phyloP scores from a whole-genome alignment of 2,888 invertebrate species.

The Arrhopalites spinosus region DNA sequence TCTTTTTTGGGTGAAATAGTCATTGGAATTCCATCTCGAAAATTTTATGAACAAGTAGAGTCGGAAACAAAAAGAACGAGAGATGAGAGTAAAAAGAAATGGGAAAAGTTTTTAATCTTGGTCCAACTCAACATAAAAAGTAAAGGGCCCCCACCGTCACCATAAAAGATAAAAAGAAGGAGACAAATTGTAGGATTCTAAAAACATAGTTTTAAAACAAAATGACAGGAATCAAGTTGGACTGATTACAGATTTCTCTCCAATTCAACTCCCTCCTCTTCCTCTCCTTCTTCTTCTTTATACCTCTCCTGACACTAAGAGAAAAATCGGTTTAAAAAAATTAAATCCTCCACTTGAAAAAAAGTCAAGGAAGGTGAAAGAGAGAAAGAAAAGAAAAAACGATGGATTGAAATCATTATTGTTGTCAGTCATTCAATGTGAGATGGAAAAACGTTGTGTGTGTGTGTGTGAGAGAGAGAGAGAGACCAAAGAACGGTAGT shows the following conservation, averaged over 20 bases:
- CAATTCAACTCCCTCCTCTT: background rate
- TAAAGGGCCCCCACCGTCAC: too few relatives aligned
- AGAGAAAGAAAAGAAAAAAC: background rate
- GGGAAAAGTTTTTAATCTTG: conserved; percentile 1
- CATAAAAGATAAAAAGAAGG: background rate
- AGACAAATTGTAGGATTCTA: background rate
- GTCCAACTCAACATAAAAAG: background rate
- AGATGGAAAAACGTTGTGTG: background rate
- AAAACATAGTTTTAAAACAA: background rate
- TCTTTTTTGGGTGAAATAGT: too few relatives aligned
- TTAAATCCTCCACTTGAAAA: background rate
- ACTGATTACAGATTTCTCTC: conserved; percentile 3
- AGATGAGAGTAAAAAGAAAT: background rate
- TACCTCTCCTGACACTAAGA: too few relatives aligned
- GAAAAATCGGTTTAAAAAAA: too few relatives aligned
- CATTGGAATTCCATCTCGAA: too few relatives aligned
- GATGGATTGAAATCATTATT: conserved; percentile 8
- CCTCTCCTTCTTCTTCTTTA: too few relatives aligned
- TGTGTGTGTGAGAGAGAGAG: background rate
- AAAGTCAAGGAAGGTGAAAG: background rate
- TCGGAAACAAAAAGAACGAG: background rate
- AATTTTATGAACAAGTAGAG: too few relatives aligned
- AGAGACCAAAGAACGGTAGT: background rate
- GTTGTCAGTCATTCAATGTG: background rate
- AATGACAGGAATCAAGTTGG: conserved; percentile 10